These are phyloP conservation scores for Semicossyphus pulcher DNA, from an alignment of 2,113 vertebrate genomes.

Conservation along the genomic window DNA sequence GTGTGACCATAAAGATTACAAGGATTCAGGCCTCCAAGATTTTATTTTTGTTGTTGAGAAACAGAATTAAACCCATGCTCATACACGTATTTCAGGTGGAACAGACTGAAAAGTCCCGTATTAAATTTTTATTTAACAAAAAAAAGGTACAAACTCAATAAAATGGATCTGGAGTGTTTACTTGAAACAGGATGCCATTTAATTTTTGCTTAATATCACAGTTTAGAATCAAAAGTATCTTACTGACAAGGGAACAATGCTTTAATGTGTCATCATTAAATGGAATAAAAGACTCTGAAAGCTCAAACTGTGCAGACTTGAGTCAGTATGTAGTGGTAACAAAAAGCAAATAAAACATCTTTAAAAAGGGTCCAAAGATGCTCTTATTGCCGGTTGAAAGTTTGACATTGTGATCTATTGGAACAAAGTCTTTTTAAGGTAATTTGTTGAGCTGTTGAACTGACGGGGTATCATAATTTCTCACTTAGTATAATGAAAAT, in stretches of 20 bases:
- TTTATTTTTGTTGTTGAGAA: slow-evolving; percentile 5
- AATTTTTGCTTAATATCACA: not conserved
- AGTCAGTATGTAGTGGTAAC: no score
- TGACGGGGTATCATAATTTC: no score
- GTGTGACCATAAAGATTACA: no score
- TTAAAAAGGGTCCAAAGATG: no score
- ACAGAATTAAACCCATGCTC: not conserved
- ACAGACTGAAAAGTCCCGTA: not conserved
- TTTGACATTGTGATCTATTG: not conserved
- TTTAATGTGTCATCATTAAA: not conserved
- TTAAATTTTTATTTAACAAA: not conserved
- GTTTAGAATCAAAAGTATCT: no score
- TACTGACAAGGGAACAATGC: not conserved
- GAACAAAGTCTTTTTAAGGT: no score
- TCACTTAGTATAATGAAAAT: no score
- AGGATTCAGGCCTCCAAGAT: not conserved
- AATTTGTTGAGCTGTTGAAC: no score
- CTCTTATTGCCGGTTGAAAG: no score
- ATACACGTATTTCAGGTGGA: not conserved
- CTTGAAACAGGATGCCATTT: not conserved
- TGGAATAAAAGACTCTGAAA: slow-evolving; percentile 15
- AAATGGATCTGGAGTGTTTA: not conserved
- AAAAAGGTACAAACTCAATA: not conserved
- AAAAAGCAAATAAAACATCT: no score
- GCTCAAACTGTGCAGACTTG: slow-evolving; percentile 14